Evolutionary conservation across 2,797 vertebrate genomes (phyloP).

Genomic region (Podargus strigoides): DNA sequence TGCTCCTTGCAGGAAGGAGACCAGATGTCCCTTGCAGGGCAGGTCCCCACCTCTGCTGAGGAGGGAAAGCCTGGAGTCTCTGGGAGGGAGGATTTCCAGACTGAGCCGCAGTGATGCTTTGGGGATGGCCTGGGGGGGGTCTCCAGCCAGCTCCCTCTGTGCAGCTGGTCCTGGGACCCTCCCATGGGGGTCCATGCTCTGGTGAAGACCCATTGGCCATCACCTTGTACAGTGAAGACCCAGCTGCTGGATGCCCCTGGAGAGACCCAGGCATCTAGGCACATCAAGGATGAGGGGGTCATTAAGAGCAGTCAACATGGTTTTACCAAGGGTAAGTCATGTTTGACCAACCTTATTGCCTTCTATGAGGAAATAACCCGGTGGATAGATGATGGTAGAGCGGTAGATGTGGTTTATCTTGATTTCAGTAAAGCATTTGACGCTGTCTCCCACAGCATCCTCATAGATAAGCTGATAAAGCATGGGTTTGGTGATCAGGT

Average conservation of each 20-base stretch:
- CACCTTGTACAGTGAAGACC: rapidly evolving
- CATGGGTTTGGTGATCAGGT: no score
- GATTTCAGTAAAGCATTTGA: no score
- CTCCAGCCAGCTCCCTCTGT: rapidly evolving
- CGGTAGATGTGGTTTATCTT: no score
- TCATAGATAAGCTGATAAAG: no score
- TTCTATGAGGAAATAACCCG: no score
- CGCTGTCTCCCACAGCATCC: no score
- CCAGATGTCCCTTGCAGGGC: not conserved
- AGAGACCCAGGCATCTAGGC: not conserved
- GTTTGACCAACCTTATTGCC: no score
- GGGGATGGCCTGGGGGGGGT: not conserved
- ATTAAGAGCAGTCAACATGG: no score
- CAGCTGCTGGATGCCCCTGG: rapidly evolving
- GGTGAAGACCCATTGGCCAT: rapidly evolving
- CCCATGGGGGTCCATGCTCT: rapidly evolving
- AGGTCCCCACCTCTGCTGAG: not conserved
- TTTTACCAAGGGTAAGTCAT: no score
- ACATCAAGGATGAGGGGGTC: no score
- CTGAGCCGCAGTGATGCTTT: not conserved
- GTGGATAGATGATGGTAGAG: no score
- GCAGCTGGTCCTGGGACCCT: not conserved
- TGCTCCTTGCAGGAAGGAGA: not conserved
- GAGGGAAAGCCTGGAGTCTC: constrained; percentile 37
- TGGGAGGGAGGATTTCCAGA: constrained; percentile 12